Percentiles rank a stretch among this genome's conserved stretches.
Evolutionary conservation across 2,797 vertebrate species (phyloP).

Genomic region (Saguinus oedipus): DNA sequence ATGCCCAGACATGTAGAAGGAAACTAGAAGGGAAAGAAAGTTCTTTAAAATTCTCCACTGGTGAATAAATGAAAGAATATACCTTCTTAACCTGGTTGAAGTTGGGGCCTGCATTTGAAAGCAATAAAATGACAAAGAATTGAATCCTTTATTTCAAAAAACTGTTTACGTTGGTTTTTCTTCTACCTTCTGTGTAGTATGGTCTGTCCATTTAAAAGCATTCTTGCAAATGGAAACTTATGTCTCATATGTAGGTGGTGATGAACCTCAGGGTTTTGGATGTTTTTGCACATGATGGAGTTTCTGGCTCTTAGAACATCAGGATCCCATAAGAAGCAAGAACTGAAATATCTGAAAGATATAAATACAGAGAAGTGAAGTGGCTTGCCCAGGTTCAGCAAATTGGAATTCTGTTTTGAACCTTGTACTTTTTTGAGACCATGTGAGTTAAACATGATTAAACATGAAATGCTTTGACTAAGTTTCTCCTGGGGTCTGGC

Average conservation of each 20-base stretch:
- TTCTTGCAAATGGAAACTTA: not conserved
- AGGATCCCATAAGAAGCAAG: not conserved
- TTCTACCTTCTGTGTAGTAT: not conserved
- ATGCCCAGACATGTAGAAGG: not conserved
- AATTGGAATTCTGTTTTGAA: not conserved
- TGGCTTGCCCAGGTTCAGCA: not conserved
- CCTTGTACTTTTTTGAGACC: not conserved
- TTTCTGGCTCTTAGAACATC: slow-evolving; percentile 10
- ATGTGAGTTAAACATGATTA: slow-evolving; percentile 15
- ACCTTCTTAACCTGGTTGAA: not conserved
- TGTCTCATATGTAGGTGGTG: not conserved
- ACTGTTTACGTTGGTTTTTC: not conserved
- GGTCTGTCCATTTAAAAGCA: not conserved
- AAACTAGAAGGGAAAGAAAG: not conserved
- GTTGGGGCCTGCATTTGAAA: not conserved
- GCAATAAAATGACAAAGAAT: not conserved
- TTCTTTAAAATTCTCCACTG: slow-evolving; percentile 13
- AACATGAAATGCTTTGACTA: not conserved
- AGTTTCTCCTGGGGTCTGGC: not conserved
- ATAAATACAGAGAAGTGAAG: not conserved
- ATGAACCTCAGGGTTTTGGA: not conserved
- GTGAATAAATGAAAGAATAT: not conserved
- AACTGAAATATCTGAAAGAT: not conserved
- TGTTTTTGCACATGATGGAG: not conserved
- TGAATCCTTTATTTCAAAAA: not conserved